Evolutionary conservation across 2,888 invertebrate genomes (phyloP), one percentile per base, ranked within the genome.

Genomic region (Quadriops clusia): DNA sequence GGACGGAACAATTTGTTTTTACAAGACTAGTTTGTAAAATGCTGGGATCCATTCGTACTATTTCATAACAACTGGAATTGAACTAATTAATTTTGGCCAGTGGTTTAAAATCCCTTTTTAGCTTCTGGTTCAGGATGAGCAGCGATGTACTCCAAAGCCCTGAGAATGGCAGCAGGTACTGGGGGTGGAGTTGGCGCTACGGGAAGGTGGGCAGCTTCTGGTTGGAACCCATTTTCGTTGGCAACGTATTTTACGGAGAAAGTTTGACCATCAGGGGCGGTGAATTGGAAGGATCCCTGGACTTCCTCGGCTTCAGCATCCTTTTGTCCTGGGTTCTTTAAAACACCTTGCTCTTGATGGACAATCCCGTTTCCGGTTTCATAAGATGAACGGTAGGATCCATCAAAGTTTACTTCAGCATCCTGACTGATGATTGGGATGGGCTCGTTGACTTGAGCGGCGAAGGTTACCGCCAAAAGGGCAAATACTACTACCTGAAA

Each of bases 191-290:
- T 75, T 17, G 74, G 74, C 4, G 40, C 38, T 3, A 39, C 37
- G 39, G 77, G 57, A 9, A 45, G 30, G 17, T 36, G 38, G 11
- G 36, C 40, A 8, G 56, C 76, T 55, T 64, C 56, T 15, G 77
- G 70, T 38, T 71, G 72, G 66, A 72, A 79, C 34, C 79, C 78
- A 42, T 73, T 70, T 52, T 77, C 77, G 43, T 78, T 74, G 42
- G 79, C 77, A 33, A 66, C 47, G 56, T 77, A 79, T 25, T 60
- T 56, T 36, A 77, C 51, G 7, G 57, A 48, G 42, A 74, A 61
- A n/a, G 62, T 60, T 25, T 65, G 57, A 6, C 67, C 68, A 38
- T 67, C 65, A 2, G 67, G 67, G 2, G 65, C 63, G 1, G 64
- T 64, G 46, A 65, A 68, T 34, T 64, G 60, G 42, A 56, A 65